Conservation (phyloP, 1,140 invertebrate genomes). For the Varroa destructor region DNA sequence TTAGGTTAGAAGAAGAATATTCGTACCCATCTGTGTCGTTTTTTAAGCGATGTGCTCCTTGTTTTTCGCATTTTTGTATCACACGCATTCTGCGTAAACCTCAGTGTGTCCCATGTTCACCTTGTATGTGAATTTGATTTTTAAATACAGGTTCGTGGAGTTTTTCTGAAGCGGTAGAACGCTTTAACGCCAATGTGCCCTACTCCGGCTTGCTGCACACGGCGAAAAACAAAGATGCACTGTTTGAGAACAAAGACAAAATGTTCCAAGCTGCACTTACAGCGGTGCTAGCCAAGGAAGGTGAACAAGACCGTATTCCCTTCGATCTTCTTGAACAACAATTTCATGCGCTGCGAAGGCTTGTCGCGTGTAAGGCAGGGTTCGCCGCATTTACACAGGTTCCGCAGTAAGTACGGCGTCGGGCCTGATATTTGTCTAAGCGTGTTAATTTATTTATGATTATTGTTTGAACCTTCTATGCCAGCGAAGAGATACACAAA, state of each 20-base stretch:
- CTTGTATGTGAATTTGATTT: too few species aligned
- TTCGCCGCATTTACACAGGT: slow-evolving; percentile 88
- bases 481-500: too few species aligned
- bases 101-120: too few species aligned
- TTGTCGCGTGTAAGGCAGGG: slow-evolving; percentile 92
- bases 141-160: slow-evolving; percentile 50
- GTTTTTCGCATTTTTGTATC: too few species aligned
- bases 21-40: too few species aligned
- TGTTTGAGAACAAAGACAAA: slow-evolving; percentile 98
- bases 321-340: slow-evolving; percentile 62
- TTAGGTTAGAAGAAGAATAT: too few species aligned
- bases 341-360: slow-evolving; percentile 77
- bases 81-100: too few species aligned
- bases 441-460: too few species aligned
- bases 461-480: too few species aligned
- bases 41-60: too few species aligned
- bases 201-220: slow-evolving; percentile 94
- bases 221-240: slow-evolving; percentile 48
- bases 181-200: slow-evolving; percentile 94
- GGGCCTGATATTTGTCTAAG: neutral
- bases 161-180: slow-evolving; percentile 52
- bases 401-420: slow-evolving; percentile 50
- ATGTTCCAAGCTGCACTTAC: slow-evolving; percentile 68
- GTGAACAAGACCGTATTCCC: slow-evolving; percentile 49
- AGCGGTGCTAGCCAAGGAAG: slow-evolving; percentile 56